These are phyloP conservation scores for Microdon myrmicae DNA, from an alignment of 2,888 invertebrate species.

Conservation along the genomic window DNA sequence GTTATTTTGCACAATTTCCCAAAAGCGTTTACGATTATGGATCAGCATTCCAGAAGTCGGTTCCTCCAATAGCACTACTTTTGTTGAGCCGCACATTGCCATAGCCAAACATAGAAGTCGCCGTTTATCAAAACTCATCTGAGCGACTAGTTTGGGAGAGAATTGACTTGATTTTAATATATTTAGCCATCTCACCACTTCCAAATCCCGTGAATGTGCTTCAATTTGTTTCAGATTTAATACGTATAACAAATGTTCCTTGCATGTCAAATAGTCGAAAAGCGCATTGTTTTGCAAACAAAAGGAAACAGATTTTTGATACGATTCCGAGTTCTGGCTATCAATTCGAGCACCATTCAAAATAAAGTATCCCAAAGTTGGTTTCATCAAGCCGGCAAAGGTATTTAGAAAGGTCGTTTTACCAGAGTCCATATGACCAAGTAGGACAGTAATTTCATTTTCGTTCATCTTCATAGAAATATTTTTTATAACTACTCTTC, in stretches of 20 bases:
- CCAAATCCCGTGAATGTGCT: slow-evolving; percentile 68
- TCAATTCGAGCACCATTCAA: slow-evolving; percentile 72
- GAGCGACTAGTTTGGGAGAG: slow-evolving; percentile 68
- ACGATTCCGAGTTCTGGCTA: slow-evolving; percentile 70
- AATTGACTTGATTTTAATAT: slow-evolving; percentile 73
- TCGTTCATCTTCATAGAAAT: slow-evolving; percentile 56
- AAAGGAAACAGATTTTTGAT: slow-evolving; percentile 75
- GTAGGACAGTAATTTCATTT: slow-evolving; percentile 69
- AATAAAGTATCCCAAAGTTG: slow-evolving; percentile 73
- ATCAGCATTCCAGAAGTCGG: slow-evolving; percentile 71
- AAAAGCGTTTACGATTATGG: slow-evolving; percentile 78
- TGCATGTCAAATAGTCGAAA: slow-evolving; percentile 80
- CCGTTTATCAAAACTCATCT: slow-evolving; percentile 78
- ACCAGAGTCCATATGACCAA: slow-evolving; percentile 84
- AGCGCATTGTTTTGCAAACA: slow-evolving; percentile 85
- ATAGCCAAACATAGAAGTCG: slow-evolving; percentile 78
- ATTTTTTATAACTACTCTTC: slow-evolving; percentile 54
- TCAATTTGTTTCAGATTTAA: slow-evolving; percentile 74
- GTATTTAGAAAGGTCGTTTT: slow-evolving; percentile 92
- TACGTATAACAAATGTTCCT: slow-evolving; percentile 83
- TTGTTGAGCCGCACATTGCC: slow-evolving; percentile 77
- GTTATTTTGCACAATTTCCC: slow-evolving; percentile 79
- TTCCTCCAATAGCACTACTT: slow-evolving; percentile 61
- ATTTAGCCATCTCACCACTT: slow-evolving; percentile 73
- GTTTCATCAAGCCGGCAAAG: slow-evolving; percentile 79